Base-by-base conservation (phyloP, 1,140 invertebrate species). In the Mizuhopecten yessoensis region DNA sequence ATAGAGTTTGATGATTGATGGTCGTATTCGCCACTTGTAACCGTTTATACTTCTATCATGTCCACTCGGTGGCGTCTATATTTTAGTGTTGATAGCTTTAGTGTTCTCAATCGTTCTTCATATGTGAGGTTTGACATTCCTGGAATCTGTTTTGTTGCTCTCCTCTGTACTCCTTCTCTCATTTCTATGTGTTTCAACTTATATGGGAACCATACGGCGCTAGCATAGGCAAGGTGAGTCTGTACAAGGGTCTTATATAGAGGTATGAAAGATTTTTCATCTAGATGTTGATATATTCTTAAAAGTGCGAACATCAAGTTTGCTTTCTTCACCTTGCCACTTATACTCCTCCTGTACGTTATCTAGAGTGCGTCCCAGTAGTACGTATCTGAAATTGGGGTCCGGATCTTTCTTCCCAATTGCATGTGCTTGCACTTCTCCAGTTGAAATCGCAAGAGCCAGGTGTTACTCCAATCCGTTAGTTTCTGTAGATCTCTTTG, bases 401-500 rank as follows among this genome's bases (percentile, higher is more conserved):
- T 13, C 36, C 5, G 5, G 75, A 29, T 5, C 20, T 3, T 17
- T 17, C 20, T 29, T 29, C 20, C 33, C 33, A 9, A 33, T 33
- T 29, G 75, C 33, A 33, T 86, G 36, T 90, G 89, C 36, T 88
- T 90, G 34, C 91, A 92, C 33, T 92, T 92, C 2, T 90, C 87
- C n/a, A 49, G 91, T 34, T 90, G 89, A 33, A 92, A 90, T 15
- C n/a, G 57, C 7, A 92, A 42, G n/a, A 90, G 34, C 91, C 91
- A 92, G 5, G 36, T 39, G 5, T 39, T 39, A 13, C 36, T 39
- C 36, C 36, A 39, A 39, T 39, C 5, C 36, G 5, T 5, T 39
- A 39, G 36, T 39, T 39, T 39, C 13, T 39, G 5, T 7, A 39
- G 36, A 39, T 39, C 36, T 39, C 13, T 5, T 39, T 39, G 13